A percentile compares a stretch with the other conserved stretches of the same genome.
Evolutionary conservation across 2,113 vertebrate species (phyloP).

Genomic region (Rhynchopsitta pachyrhyncha): DNA sequence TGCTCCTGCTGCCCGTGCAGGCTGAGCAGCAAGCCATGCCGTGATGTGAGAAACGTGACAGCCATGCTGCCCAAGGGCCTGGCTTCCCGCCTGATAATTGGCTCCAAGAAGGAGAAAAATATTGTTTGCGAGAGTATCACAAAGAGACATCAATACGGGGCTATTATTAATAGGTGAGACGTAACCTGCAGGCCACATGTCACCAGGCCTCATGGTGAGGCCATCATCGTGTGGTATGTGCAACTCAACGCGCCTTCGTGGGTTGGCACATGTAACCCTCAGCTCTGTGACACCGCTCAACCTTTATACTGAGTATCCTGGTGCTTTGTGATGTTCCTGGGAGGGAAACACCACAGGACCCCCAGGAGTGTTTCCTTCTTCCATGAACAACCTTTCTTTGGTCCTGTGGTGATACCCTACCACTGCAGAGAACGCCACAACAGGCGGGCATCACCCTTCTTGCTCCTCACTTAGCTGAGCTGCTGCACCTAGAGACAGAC

Average conservation of each 20-base stretch:
- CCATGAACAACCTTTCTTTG: rapidly evolving
- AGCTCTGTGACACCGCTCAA: neutral
- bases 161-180: constrained; percentile 14
- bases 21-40: neutral
- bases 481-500: neutral
- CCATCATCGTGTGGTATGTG: neutral
- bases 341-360: neutral
- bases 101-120: neutral
- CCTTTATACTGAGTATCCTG: neutral
- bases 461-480: neutral
- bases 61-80: constrained; percentile 3
- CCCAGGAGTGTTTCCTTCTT: neutral
- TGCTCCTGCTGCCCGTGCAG: neutral
- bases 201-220: neutral
- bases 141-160: neutral
- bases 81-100: neutral
- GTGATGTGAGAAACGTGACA: constrained; percentile 29
- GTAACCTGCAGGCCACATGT: neutral
- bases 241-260: neutral
- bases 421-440: neutral
- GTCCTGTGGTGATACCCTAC: neutral
- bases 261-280: neutral
- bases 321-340: neutral
- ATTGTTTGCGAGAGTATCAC: neutral
- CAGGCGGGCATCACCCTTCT: neutral